Conservation (phyloP, 2,888 invertebrate species). For the Tholera decimalis region DNA sequence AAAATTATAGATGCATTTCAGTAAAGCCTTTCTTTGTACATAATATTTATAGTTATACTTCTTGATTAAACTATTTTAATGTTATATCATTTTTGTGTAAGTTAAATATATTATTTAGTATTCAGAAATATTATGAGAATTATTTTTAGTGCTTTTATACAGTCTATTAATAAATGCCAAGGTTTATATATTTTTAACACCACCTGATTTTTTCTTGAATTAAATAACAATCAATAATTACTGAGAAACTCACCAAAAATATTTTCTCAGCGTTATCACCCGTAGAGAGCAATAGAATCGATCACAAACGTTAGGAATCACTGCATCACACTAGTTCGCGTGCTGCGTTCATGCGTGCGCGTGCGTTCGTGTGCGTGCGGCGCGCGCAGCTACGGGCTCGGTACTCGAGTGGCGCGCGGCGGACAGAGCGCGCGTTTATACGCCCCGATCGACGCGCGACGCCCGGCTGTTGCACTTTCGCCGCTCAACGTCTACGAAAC, state of each 20-base stretch:
- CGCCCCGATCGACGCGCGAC: conserved; percentile 70
- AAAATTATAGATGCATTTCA: neutral
- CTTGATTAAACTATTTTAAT: neutral
- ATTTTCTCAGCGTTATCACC: conserved; percentile 65
- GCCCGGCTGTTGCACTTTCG: conserved; percentile 86
- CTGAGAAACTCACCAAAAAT: conserved; percentile 69
- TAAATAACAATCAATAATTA: neutral
- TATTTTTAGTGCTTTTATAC: too few species aligned
- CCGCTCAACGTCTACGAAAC: conserved; percentile 68
- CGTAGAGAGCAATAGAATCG: conserved; percentile 49
- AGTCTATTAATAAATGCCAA: too few species aligned
- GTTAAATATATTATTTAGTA: neutral
- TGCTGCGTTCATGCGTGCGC: conserved; percentile 64
- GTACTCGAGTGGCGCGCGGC: conserved; percentile 83
- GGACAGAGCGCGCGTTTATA: conserved; percentile 81
- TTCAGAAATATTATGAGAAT: neutral
- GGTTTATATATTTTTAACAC: too few species aligned
- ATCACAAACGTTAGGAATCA: conserved; percentile 66
- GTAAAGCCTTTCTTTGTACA: neutral
- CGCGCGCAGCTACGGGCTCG: conserved; percentile 77
- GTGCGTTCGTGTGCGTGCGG: conserved; percentile 71
- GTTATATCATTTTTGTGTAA: neutral
- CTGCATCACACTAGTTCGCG: conserved; percentile 67
- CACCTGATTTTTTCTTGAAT: conserved; percentile 4
- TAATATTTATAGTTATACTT: neutral